Base-by-base conservation (phyloP, 1,140 invertebrate species). In the Aphelenchoides fujianensis region DNA sequence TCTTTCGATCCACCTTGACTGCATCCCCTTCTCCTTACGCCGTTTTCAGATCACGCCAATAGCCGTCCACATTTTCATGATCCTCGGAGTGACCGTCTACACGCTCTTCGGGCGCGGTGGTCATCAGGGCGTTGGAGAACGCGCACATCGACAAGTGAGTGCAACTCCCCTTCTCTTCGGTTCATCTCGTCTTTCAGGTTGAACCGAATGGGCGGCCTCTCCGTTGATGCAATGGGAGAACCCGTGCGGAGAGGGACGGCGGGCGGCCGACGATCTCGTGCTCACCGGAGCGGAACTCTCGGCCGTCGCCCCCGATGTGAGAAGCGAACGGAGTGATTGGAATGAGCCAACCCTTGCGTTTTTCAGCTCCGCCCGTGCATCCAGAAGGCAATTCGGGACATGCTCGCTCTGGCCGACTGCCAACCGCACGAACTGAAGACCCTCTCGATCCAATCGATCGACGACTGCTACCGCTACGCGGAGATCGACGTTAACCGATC, bases 41-140 rank as follows among this genome's bases (percentile, higher is more conserved):
- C 41, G 41, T 48, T 48, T 75, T 62, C 64, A 76, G 74, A 75
- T 70, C 19, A 73, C 74, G 3, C 74, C 74, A 3, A 55, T 76
- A 30, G 35, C 74, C 2, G 37, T 76, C 32, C 74, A 76, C 27
- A 19, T 76, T 31, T 76, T 76, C 53, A 77, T 76, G 66, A 64
- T 76, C 5, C 35, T 69, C 30, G 55, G 69, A 28, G 74, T 76
- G 2, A 52, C 69, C 23, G 59, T 55, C 16, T 76, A 76, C 55
- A 76, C 75, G 27, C 12, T 78, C n/a, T 73, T 78, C 57, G 74
- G 74, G 34, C 74, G 74, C 19, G 35, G 68, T 57, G 48, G 68
- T 28, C n/a, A 76, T 76, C 71, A 59, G 62, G 7, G 64, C 37
- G 28, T 30, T 76, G 16, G 74, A 76, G 64, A 72, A 67, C 30